phyloP scores from a whole-genome alignment of 1,140 invertebrate species.

The Odontomachus brunneus region DNA sequence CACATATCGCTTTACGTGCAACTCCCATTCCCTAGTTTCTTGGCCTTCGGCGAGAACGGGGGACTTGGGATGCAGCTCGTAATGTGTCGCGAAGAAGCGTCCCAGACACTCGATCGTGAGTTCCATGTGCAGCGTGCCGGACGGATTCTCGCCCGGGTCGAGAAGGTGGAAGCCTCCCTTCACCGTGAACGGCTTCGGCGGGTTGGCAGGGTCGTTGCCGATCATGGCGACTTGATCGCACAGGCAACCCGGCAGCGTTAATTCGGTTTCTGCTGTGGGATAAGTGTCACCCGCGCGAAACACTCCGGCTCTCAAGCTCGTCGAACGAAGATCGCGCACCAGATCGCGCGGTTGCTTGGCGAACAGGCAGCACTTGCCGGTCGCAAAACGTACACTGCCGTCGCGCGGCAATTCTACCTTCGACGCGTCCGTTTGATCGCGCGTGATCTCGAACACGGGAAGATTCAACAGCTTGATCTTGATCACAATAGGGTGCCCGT shows the following conservation, averaged over 20 bases:
- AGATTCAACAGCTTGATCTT: slow-evolving; percentile 82
- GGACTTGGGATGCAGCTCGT: slow-evolving; percentile 73
- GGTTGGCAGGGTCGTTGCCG: slow-evolving; percentile 76
- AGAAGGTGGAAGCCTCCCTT: slow-evolving; percentile 75
- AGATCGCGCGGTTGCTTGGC: slow-evolving; percentile 77
- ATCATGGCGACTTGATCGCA: slow-evolving; percentile 82
- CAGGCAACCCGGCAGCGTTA: slow-evolving; percentile 79
- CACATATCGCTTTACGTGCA: slow-evolving; percentile 72
- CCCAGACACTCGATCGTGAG: slow-evolving; percentile 79
- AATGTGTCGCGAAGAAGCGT: slow-evolving; percentile 74
- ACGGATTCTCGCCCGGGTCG: slow-evolving; percentile 80
- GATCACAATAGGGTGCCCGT: slow-evolving; percentile 73
- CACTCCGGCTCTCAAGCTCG: slow-evolving; percentile 77
- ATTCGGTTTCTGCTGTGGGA: slow-evolving; percentile 79
- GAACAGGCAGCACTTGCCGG: slow-evolving; percentile 80
- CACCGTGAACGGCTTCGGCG: slow-evolving; percentile 78
- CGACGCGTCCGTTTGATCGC: slow-evolving; percentile 76
- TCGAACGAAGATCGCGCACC: slow-evolving; percentile 74
- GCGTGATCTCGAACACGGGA: slow-evolving; percentile 80
- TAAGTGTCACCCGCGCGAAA: slow-evolving; percentile 80
- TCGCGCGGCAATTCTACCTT: slow-evolving; percentile 58
- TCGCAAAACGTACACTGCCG: slow-evolving; percentile 73
- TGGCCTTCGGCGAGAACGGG: slow-evolving; percentile 74
- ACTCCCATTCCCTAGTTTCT: slow-evolving; percentile 63
- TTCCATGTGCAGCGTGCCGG: slow-evolving; percentile 76